A percentile compares a stretch with the other conserved stretches of the same genome.
Evolutionary conservation across 2,797 vertebrate genomes (phyloP).

Genomic region (Triplophysa yarkandensis): DNA sequence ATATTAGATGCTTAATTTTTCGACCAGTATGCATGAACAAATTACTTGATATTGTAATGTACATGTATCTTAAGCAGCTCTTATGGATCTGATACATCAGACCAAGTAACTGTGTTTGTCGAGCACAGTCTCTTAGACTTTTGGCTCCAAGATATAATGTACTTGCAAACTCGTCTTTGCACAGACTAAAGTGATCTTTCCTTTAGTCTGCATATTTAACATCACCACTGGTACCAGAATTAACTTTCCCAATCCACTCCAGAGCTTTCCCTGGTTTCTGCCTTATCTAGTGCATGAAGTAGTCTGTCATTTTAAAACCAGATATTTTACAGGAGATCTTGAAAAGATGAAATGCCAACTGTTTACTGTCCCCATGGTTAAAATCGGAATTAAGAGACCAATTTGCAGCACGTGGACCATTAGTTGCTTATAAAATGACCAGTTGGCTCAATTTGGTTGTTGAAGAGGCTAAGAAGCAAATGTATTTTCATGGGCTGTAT

Average conservation of each 20-base stretch:
- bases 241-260: constrained; percentile 37
- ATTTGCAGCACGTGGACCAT: too few relatives aligned
- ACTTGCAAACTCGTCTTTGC: constrained; percentile 30
- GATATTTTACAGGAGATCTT: constrained; percentile 59
- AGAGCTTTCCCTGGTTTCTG: constrained; percentile 45
- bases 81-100: not conserved
- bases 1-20: too few relatives aligned
- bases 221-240: not conserved
- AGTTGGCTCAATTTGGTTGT: too few relatives aligned
- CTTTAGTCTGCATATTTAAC: not conserved
- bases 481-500: not conserved
- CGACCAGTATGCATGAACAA: not conserved
- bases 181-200: constrained; percentile 30
- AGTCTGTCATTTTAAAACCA: constrained; percentile 49
- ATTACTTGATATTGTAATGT: too few relatives aligned
- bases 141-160: constrained; percentile 44
- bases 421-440: too few relatives aligned
- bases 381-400: too few relatives aligned
- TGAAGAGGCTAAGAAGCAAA: too few relatives aligned
- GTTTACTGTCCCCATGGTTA: too few relatives aligned
- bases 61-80: not conserved
- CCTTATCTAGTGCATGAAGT: constrained; percentile 34
- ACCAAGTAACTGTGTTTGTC: constrained; percentile 6
- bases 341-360: too few relatives aligned
- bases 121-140: not conserved